Evolutionary conservation across 2,113 vertebrate species (phyloP), one percentile per base, ranked within the genome.

Genomic region (Australoheros scitulus): DNA sequence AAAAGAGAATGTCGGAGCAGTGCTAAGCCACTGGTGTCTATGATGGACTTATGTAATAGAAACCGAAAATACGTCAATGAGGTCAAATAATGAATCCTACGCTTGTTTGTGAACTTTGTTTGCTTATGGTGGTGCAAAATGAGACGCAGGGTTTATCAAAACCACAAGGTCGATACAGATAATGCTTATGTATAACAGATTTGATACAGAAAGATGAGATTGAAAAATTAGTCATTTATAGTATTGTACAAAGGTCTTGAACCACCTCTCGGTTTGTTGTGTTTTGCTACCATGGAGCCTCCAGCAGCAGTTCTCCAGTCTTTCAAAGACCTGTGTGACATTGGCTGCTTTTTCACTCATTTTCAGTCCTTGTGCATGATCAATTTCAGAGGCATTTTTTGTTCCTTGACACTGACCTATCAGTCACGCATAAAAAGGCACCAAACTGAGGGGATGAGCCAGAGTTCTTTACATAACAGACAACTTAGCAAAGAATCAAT

Each of bases 21-120:
- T 9, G 9, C 24, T n/a, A 5, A 64, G 34, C 61, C 18, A 5
- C 61, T 26, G 64, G 11, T 5, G 55, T 22, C n/a, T 22, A 10
- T 22, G n/a, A 47, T 32, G 65, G 43, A 52, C 65, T 52, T 1
- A 1, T 20, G 43, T 41, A 72, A 50, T 32, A 24, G 65, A 72
- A 72, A 72, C 65, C 7, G 43, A 72, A 72, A 72, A 72, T 47
- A 72, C 17, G 65, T 52, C 65, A 72, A 52, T 7, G 43, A 72
- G 65, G 65, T 52, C 65, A 52, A 52, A 47, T 70, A 50, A 70
- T 72, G 65, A 72, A 52, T 52, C 17, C 0, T 47, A 32, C 43
- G 10, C 24, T 52, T 29, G 2, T 72, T 72, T 72, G 41, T 72
- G 65, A 72, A 50, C 47, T 14, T 15, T 50, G 47, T 2, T 14